Conservation (phyloP, 2,113 vertebrate genomes). For the Actinemys pallida region DNA sequence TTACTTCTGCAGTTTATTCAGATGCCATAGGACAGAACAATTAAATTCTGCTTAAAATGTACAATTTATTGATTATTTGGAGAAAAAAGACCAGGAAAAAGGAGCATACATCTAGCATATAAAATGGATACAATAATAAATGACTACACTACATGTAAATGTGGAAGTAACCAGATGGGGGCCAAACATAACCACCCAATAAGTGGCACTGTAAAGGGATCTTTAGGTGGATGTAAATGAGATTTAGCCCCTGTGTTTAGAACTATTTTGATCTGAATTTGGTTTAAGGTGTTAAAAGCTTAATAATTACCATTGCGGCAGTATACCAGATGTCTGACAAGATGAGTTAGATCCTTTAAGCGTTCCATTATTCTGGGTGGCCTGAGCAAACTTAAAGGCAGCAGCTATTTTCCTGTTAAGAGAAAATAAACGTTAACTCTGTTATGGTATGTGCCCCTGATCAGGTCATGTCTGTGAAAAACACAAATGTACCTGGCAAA, state of each 20-base stretch:
- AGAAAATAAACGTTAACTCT: conserved; percentile 44
- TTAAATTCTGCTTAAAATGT: background rate
- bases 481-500: background rate
- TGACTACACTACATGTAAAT: background rate
- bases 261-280: background rate
- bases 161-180: background rate
- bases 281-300: background rate
- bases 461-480: background rate
- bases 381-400: conserved; percentile 95
- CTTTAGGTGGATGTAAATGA: background rate
- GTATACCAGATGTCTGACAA: conserved; percentile 89
- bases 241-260: background rate
- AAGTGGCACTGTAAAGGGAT: fast-evolving
- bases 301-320: conserved; percentile 93
- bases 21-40: background rate
- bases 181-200: background rate
- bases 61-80: background rate
- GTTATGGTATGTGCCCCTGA: fast-evolving
- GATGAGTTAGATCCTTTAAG: conserved; percentile 93
- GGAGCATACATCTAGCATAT: background rate
- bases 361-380: conserved; percentile 94
- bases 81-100: background rate
- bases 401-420: conserved; percentile 95
- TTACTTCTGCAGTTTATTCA: background rate
- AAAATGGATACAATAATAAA: background rate